Percentiles rank a stretch among this genome's conserved stretches.
phyloP scores from a whole-genome alignment of 2,888 invertebrate species.

The Agonopterix alstromeriana region DNA sequence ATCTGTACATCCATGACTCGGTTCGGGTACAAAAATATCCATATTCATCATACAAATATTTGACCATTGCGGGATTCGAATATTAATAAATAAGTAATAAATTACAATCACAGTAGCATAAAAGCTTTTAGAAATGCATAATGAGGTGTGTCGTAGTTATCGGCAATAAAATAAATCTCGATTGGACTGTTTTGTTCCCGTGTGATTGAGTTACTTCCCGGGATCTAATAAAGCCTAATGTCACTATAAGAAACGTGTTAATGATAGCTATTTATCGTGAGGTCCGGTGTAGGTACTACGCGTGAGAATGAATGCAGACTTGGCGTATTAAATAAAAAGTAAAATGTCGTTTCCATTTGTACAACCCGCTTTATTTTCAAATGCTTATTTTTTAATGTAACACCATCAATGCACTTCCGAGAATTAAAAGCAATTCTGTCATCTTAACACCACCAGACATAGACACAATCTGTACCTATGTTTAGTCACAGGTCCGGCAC shows the following conservation, averaged over 20 bases:
- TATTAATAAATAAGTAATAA: neutral
- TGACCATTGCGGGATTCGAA: too few relatives aligned
- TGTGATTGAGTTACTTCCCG: slow-evolving; percentile 46
- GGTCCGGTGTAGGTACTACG: slow-evolving; percentile 24
- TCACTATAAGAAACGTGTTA: slow-evolving; percentile 60
- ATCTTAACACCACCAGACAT: too few relatives aligned
- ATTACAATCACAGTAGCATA: neutral
- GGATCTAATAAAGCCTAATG: slow-evolving; percentile 57
- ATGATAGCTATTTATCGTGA: slow-evolving; percentile 51
- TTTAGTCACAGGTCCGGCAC: too few relatives aligned
- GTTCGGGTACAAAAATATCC: too few relatives aligned
- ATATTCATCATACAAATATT: too few relatives aligned
- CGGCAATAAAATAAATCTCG: slow-evolving; percentile 34
- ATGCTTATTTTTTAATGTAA: too few relatives aligned
- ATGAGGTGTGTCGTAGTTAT: slow-evolving; percentile 16
- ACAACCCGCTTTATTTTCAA: neutral
- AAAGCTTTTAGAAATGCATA: neutral
- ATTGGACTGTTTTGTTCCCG: slow-evolving; percentile 30
- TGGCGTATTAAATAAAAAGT: slow-evolving; percentile 3
- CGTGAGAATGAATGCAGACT: slow-evolving; percentile 34
- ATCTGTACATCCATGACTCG: too few relatives aligned
- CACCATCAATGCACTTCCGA: too few relatives aligned
- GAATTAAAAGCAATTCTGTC: too few relatives aligned
- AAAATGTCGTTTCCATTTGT: neutral
- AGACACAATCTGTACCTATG: too few relatives aligned